Evolutionary conservation across 1,140 invertebrate genomes (phyloP).

Genomic region (Galleria mellonella): DNA sequence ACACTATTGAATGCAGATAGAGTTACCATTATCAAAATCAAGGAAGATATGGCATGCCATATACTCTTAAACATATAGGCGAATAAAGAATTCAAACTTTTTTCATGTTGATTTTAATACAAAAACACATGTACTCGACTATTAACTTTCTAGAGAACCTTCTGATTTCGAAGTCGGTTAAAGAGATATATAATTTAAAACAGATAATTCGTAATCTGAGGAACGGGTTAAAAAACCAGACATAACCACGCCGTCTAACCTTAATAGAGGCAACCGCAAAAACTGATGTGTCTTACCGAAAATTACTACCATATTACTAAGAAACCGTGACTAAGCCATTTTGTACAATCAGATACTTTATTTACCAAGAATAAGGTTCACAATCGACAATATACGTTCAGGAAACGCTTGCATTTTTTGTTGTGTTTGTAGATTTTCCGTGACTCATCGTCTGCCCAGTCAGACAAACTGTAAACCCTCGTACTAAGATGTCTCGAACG

Average conservation of each 20-base stretch:
- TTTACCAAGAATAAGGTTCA: not conserved
- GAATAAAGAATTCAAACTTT: too few species aligned
- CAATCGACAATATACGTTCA: not conserved
- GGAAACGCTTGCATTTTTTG: conserved; percentile 11
- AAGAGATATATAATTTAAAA: too few species aligned
- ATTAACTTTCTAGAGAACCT: too few species aligned
- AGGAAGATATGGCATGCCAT: too few species aligned
- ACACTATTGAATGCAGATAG: too few species aligned
- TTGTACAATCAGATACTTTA: not conserved
- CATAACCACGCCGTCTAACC: conserved; percentile 18
- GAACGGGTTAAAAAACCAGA: not conserved
- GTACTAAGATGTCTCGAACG: not conserved
- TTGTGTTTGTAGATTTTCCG: conserved; percentile 7
- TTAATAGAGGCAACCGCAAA: conserved; percentile 20
- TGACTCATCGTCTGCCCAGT: conserved; percentile 28
- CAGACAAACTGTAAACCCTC: conserved; percentile 9
- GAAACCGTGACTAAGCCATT: conserved; percentile 4
- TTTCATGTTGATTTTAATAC: too few species aligned
- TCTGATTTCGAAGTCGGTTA: too few species aligned
- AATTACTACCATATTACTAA: conserved; percentile 25
- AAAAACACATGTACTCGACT: too few species aligned
- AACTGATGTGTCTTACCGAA: conserved; percentile 34
- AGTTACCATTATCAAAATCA: too few species aligned
- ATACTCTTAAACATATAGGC: too few species aligned
- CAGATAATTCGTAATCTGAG: too few species aligned